Evolutionary conservation across 2,113 vertebrate genomes (phyloP), one percentile per base, ranked within the genome.

Genomic region (Falco punctatus): DNA sequence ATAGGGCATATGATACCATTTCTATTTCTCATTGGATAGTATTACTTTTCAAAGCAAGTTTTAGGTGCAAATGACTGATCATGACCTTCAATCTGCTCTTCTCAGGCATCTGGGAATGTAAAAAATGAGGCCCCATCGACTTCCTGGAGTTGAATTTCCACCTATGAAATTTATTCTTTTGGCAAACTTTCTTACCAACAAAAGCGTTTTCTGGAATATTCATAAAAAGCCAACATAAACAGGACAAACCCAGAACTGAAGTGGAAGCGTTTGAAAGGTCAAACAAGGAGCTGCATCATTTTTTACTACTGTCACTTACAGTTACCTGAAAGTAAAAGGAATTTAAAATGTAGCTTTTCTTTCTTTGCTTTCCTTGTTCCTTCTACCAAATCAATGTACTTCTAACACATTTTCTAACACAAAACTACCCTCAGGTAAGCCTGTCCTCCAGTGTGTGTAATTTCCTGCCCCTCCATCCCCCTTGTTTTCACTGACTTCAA

Each of bases 201-300:
- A 82, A 81, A 71, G 15, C 24, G 49, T 88, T 87, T 81, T 86
- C 90, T 87, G 70, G 78, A 81, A 85, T 95, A 88, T 82, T 85
- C 19, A 58, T 57, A 33, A 81, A 79, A 87, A 64, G 2, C 5
- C 85, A 92, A 33, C 18, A 19, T 44, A 80, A 82, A 64, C 19
- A 65, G 10, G 27, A 79, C 18, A 82, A 87, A 65, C 3, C 5
- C 62, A 65, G 58, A 13, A 5, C 48, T 87, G 38, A 74, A 82
- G 21, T 52, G 8, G 23, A 90, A 35, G n/a, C 15, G 26, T 81
- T 86, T 89, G 40, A 84, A 71, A 92, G 55, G 81, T 69, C 84
- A 89, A 51, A 40, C 11, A 88, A 66, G 24, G 42, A 85, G 20
- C 10, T 81, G 23, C 32, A 55, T 59, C 2, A 46, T 49, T 78